Conservation (phyloP, 2,797 vertebrate genomes). For the Gastrophryne carolinensis region DNA sequence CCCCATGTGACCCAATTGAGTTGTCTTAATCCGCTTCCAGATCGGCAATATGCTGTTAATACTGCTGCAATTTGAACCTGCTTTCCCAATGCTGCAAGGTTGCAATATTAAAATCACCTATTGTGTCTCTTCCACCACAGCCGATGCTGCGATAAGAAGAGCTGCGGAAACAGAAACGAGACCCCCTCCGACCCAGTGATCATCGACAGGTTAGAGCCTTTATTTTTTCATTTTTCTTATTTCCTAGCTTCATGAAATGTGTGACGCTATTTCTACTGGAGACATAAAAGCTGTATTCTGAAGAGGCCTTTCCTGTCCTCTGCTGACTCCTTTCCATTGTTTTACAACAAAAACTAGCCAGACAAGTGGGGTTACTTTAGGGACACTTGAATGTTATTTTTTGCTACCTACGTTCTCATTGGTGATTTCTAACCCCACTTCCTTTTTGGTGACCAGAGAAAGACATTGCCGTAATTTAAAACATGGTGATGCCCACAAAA, state of each 20-base stretch:
- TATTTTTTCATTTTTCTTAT: constrained; percentile 68
- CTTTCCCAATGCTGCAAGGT: constrained; percentile 72
- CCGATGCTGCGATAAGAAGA: constrained; percentile 99
- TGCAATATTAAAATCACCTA: constrained; percentile 72
- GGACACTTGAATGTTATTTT: too few species aligned
- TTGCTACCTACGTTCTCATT: too few species aligned
- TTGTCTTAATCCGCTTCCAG: constrained; percentile 60
- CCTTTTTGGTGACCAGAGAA: too few species aligned
- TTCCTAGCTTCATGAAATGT: constrained; percentile 74
- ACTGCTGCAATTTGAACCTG: constrained; percentile 67
- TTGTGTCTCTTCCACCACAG: constrained; percentile 71
- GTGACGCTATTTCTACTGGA: constrained; percentile 69
- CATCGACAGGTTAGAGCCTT: constrained; percentile 97
- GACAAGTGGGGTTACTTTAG: too few species aligned
- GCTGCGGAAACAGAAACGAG: constrained; percentile 98
- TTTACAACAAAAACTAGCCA: too few species aligned
- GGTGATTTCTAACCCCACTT: too few species aligned
- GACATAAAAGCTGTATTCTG: constrained; percentile 38
- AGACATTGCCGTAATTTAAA: too few species aligned
- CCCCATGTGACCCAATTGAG: constrained; percentile 69
- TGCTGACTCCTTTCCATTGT: constrained; percentile 2
- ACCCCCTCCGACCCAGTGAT: constrained; percentile 98
- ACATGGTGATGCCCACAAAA: too few species aligned
- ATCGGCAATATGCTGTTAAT: constrained; percentile 1
- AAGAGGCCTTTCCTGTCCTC: constrained; percentile 32